Base-by-base conservation (phyloP, 2,888 invertebrate species). In the Clepsis dumicolana region DNA sequence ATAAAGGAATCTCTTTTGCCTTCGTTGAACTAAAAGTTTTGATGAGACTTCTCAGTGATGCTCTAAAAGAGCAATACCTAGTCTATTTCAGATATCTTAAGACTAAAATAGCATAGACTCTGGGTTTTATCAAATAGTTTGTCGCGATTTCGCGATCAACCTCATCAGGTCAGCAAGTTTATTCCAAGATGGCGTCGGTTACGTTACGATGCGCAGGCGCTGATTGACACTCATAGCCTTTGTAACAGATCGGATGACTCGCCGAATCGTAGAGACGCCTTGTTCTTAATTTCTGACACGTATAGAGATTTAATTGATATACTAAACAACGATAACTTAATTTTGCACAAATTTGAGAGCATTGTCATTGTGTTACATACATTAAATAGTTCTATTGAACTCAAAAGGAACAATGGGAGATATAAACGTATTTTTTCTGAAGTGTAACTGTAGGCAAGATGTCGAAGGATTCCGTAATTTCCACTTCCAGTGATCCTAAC, bases 191-290 rank as follows among this genome's bases (percentile, higher is more conserved):
- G 84, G 87, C 85, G 76, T 76, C 77, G 71, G 74, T 86, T 84
- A 85, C 83, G 83, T 84, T 75, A 80, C 64, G 63, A 70, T 77
- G 79, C 79, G 81, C 81, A 78, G 72, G 78, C 80, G 81, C 77
- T 86, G 87, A 87, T 88, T 87, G 84, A 84, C 80, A 79, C 83
- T 86, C 86, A 83, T 73, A 84, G 85, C 76, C 86, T 83, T 85
- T 82, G 32, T 82, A n/a, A n/a, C n/a, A n/a, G 84, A 80, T 80
- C 35, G 62, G 54, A 61, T 32, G 53, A 53, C 44, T 25, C 35
- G 18, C 54, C 54, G 61, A 54, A 66, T 48, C 35, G 61, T 48
- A 29, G 56, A 48, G 50, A 18, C 18, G 48, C 24, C n/a, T 35
- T 62, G 54, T 48, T 35, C 66, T 62, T 66, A 56, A 66, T 66